Conservation (phyloP, 2,888 invertebrate species). For the Nasonia oneida region DNA sequence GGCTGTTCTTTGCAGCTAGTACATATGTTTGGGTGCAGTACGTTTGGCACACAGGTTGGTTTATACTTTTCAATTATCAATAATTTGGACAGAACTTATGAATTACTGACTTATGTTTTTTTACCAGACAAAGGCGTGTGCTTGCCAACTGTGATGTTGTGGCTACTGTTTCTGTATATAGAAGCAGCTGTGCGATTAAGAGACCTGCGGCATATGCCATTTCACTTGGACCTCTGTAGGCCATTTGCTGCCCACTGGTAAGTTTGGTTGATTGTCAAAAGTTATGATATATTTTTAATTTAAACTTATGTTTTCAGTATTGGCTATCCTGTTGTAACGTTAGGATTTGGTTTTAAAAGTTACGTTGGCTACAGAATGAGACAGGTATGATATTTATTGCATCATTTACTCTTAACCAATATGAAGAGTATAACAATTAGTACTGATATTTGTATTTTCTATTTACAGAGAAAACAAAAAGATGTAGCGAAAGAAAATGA, state of each 20-base stretch:
- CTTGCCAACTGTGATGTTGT: constrained; percentile 95
- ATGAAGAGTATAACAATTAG: neutral
- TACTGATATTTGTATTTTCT: constrained; percentile 28
- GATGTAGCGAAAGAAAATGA: constrained; percentile 97
- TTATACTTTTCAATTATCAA: constrained; percentile 30
- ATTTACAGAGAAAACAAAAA: constrained; percentile 89
- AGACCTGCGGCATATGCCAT: constrained; percentile 90
- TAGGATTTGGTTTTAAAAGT: constrained; percentile 97
- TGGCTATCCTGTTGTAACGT: constrained; percentile 96
- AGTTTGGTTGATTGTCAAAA: constrained; percentile 69
- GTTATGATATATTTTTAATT: constrained; percentile 21
- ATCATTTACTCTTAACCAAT: constrained; percentile 11
- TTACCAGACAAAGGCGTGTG: constrained; percentile 92
- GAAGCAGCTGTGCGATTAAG: constrained; percentile 94
- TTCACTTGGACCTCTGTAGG: constrained; percentile 93
- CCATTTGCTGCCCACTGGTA: constrained; percentile 98
- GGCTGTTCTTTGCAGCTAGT: constrained; percentile 98
- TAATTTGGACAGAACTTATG: neutral
- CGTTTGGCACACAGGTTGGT: constrained; percentile 96
- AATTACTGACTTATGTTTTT: constrained; percentile 29
- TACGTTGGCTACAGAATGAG: constrained; percentile 94
- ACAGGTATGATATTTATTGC: constrained; percentile 80
- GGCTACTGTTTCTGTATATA: constrained; percentile 96
- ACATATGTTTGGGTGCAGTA: constrained; percentile 99
- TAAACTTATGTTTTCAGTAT: constrained; percentile 81